phyloP scores from a whole-genome alignment of 2,888 invertebrate genomes.

The Coremacera marginata region DNA sequence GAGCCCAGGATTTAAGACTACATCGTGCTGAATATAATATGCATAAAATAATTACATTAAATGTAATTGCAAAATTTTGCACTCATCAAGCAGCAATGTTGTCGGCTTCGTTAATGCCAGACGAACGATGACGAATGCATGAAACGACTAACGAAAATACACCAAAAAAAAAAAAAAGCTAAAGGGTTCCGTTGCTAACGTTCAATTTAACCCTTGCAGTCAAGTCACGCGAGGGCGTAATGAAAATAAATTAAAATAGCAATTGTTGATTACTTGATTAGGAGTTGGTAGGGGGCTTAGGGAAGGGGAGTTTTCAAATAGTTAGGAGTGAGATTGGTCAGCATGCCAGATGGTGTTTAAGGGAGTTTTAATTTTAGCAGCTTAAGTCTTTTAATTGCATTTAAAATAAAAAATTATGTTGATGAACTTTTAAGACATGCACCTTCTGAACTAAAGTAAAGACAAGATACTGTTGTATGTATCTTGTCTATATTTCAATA shows the following conservation, averaged over 20 bases:
- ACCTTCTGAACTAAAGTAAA: no score
- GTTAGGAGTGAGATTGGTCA: neutral
- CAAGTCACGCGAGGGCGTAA: constrained; percentile 31
- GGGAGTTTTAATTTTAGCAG: no score
- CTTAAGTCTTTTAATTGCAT: no score
- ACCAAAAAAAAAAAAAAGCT: neutral
- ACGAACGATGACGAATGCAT: neutral
- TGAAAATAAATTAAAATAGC: constrained; percentile 35
- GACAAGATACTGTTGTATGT: no score
- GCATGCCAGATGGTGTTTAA: no score
- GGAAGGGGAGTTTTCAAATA: neutral
- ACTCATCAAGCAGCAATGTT: constrained; percentile 29
- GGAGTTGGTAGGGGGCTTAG: neutral
- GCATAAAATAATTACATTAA: constrained; percentile 68
- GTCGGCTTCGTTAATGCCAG: neutral
- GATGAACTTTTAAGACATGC: no score
- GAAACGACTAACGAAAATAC: neutral
- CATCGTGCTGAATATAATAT: constrained; percentile 56
- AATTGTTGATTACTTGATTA: constrained; percentile 36
- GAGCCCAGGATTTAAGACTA: constrained; percentile 14
- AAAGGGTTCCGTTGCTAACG: neutral
- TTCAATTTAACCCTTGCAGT: constrained; percentile 11
- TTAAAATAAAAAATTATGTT: no score
- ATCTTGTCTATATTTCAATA: no score
- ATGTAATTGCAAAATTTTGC: constrained; percentile 62